Percentiles rank a stretch among this genome's conserved stretches.
These are phyloP conservation scores for Tetramorium bicarinatum DNA, from an alignment of 2,888 invertebrate species.

Conservation along the genomic window DNA sequence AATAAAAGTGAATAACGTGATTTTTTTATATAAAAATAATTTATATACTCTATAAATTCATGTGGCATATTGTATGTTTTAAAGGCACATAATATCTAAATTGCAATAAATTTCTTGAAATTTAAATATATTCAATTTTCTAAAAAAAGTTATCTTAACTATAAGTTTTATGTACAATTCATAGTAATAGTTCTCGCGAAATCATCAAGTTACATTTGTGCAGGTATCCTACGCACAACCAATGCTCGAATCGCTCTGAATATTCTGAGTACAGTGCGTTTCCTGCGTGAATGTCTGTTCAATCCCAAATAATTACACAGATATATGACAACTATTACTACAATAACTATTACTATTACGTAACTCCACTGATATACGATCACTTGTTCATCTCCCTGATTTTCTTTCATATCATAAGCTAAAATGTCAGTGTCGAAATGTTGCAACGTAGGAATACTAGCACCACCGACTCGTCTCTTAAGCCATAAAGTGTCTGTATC, in stretches of 20 bases:
- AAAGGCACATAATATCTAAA: constrained; percentile 69
- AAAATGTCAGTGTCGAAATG: constrained; percentile 67
- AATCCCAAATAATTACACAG: constrained; percentile 79
- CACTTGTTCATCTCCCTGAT: constrained; percentile 63
- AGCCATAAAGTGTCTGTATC: constrained; percentile 81
- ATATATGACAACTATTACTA: constrained; percentile 76
- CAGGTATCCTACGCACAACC: constrained; percentile 83
- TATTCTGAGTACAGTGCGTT: constrained; percentile 82
- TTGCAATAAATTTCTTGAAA: constrained; percentile 41
- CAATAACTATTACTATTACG: constrained; percentile 73
- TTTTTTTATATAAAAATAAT: constrained; percentile 66
- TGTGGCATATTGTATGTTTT: constrained; percentile 49
- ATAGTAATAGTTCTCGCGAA: background rate
- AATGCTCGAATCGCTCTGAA: constrained; percentile 85
- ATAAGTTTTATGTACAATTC: constrained; percentile 19
- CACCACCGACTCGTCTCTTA: constrained; percentile 78
- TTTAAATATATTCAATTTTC: constrained; percentile 23
- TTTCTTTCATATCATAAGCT: constrained; percentile 55
- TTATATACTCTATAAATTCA: constrained; percentile 51
- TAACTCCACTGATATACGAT: constrained; percentile 77
- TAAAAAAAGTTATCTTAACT: background rate
- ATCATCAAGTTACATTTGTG: constrained; percentile 78
- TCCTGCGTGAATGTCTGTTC: constrained; percentile 82
- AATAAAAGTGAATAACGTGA: constrained; percentile 35
- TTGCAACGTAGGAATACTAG: constrained; percentile 67